A percentile compares a stretch with the other conserved stretches of the same genome.
Conservation (phyloP, 2,888 invertebrate species). For the Harpalus rubripes region DNA sequence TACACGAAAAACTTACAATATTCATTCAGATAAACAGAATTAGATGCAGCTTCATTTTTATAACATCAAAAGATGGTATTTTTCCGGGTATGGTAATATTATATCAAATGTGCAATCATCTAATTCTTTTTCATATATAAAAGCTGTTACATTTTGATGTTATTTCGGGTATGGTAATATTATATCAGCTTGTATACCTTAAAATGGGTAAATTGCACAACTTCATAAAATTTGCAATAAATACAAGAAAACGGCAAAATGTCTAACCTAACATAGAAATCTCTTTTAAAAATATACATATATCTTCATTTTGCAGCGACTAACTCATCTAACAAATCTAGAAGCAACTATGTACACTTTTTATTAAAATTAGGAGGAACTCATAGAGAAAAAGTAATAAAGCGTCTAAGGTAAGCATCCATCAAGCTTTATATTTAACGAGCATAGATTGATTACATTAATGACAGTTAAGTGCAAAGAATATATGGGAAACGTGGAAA, state of each 20-base stretch:
- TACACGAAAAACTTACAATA: slow-evolving; percentile 7
- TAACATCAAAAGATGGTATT: slow-evolving; percentile 7
- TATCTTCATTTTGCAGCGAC: slow-evolving; percentile 15
- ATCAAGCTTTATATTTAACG: slow-evolving; percentile 8
- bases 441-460: slow-evolving; percentile 34
- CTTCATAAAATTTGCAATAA: not conserved
- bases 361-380: not conserved
- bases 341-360: slow-evolving; percentile 24
- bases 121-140: slow-evolving; percentile 11
- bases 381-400: not conserved
- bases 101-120: slow-evolving; percentile 37
- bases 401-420: not conserved
- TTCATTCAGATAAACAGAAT: slow-evolving; percentile 18
- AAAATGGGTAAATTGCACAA: not conserved
- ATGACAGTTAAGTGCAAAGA: slow-evolving; percentile 34
- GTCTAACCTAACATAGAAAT: slow-evolving; percentile 18
- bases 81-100: slow-evolving; percentile 52
- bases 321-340: slow-evolving; percentile 28
- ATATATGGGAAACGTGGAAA: slow-evolving; percentile 2
- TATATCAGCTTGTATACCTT: slow-evolving; percentile 31
- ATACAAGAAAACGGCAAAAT: not conserved
- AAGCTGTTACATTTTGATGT: slow-evolving; percentile 34
- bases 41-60: slow-evolving; percentile 24
- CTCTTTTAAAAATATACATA: slow-evolving; percentile 23
- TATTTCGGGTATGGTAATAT: slow-evolving; percentile 38